Percentiles rank a stretch among this genome's conserved stretches.
Evolutionary conservation across 1,140 invertebrate species (phyloP).

Genomic region (Thalassaphorura encarpata): DNA sequence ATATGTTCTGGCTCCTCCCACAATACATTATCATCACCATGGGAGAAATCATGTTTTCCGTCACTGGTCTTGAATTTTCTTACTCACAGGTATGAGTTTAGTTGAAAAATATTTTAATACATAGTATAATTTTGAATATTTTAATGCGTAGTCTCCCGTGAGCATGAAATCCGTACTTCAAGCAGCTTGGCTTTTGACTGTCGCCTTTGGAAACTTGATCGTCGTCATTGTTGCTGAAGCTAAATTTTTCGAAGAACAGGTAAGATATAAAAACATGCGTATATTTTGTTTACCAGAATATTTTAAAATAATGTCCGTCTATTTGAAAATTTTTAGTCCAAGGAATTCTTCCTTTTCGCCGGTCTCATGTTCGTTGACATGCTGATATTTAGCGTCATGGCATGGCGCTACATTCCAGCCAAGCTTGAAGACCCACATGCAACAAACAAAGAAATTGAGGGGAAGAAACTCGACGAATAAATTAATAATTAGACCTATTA

Average conservation of each 20-base stretch:
- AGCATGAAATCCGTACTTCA: slow-evolving; percentile 88
- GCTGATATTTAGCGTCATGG: slow-evolving; percentile 66
- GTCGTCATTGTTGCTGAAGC: slow-evolving; percentile 73
- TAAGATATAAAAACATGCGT: slow-evolving; percentile 34
- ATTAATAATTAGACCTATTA: not conserved
- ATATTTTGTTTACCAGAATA: not conserved
- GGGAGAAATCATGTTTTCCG: slow-evolving; percentile 56
- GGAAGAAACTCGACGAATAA: not conserved
- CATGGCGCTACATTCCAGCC: slow-evolving; percentile 43
- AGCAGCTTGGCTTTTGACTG: slow-evolving; percentile 78
- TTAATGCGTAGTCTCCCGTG: slow-evolving; percentile 62
- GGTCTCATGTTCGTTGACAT: slow-evolving; percentile 73
- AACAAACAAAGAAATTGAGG: not conserved
- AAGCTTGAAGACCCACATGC: slow-evolving; percentile 1
- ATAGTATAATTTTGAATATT: not conserved
- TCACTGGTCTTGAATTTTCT: slow-evolving; percentile 85
- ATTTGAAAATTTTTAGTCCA: slow-evolving; percentile 49
- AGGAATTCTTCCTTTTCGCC: slow-evolving; percentile 81
- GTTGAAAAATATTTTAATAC: slow-evolving; percentile 1
- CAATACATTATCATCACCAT: slow-evolving; percentile 46
- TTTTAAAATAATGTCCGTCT: not conserved
- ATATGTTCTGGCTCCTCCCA: slow-evolving; percentile 28
- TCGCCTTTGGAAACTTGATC: slow-evolving; percentile 82
- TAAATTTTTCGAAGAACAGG: slow-evolving; percentile 51
- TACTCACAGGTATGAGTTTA: slow-evolving; percentile 58